These are phyloP conservation scores for Diplolepis rosae DNA, from an alignment of 2,888 invertebrate species.

Conservation along the genomic window DNA sequence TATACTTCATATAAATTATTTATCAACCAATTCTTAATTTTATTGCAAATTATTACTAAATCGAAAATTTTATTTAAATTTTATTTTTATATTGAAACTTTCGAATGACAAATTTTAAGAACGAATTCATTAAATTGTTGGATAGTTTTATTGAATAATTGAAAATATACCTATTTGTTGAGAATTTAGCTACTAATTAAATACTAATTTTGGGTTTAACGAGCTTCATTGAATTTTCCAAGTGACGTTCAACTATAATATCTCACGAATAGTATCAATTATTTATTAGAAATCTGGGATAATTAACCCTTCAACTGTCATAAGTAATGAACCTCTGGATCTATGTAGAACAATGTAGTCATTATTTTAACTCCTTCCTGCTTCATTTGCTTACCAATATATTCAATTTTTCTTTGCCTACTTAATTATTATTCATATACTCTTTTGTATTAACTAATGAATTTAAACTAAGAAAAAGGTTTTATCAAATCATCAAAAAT, in stretches of 20 bases:
- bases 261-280: background rate
- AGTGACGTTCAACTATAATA: background rate
- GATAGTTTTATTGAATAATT: too few species aligned
- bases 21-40: too few species aligned
- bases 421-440: background rate
- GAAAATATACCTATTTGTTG: too few species aligned
- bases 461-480: too few species aligned
- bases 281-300: conserved; percentile 19
- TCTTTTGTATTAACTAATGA: background rate
- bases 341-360: background rate
- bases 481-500: too few species aligned
- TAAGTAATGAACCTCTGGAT: background rate
- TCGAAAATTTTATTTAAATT: too few species aligned
- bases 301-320: conserved; percentile 1
- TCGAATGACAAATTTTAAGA: too few species aligned
- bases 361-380: background rate
- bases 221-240: background rate
- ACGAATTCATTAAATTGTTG: too few species aligned
- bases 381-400: background rate
- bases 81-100: too few species aligned
- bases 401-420: background rate
- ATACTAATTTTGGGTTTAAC: conserved; percentile 1
- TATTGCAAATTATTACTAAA: too few species aligned
- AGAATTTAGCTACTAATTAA: background rate
- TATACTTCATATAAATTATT: too few species aligned